Base-by-base conservation (phyloP, 2,888 invertebrate species). In the Nomada lathburiana region DNA sequence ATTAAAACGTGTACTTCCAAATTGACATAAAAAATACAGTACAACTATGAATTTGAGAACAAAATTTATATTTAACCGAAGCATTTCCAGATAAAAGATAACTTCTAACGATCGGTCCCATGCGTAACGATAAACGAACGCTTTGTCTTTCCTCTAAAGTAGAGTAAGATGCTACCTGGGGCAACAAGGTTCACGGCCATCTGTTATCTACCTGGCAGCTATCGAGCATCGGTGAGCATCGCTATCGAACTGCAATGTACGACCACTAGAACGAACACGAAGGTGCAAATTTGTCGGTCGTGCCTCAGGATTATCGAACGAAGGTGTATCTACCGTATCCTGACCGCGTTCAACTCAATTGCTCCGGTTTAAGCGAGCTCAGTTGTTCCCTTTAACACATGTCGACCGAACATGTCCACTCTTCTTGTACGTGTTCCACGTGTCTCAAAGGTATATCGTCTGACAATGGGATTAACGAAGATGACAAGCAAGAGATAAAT, bases 251-350 rank as follows among this genome's bases (percentile, higher is more conserved):
- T 72, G 52, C 80, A 73, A 36, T 59, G 62, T 57, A 64, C 23
- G 26, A 9, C 72, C 59, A 42, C 69, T 80, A 69, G 80, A 69
- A 80, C 50, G 76, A 63, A 70, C 63, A 59, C 50, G 26, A 47
- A 70, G 81, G 77, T 81, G 83, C 73, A 83, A 81, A 83, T 83
- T 83, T 81, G 77, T n/a, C 23, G 65, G 67, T 20, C 47, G 76
- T 57, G 55, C 44, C 44, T 62, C 71, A 23, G 26, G 70, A 70
- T 83, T 81, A 82, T 80, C 75, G 75, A 26, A 59, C 36, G 47
- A 18, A 7, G 36, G 57, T 9, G 11, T 47, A 55, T 9, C 20
- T 50, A 20, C 70, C 60, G 69, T 59, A 69, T 55, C 64, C 20
- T 16, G 9, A 18, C 44, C 36, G 47, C 64, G 63, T 76, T 64